Evolutionary conservation across 2,888 invertebrate genomes (phyloP).

Genomic region (Thera britannica): DNA sequence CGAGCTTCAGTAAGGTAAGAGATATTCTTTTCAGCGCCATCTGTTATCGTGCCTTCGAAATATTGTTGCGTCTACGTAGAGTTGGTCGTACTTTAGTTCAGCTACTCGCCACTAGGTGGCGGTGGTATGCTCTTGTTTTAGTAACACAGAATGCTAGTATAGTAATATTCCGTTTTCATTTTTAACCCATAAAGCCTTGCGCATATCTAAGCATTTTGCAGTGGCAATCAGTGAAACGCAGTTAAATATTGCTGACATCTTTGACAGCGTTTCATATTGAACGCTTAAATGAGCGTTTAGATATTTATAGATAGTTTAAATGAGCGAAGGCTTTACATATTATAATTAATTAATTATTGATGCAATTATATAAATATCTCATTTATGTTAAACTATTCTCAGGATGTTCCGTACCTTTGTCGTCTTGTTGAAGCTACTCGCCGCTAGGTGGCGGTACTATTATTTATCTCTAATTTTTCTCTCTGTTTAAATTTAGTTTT

Average conservation of each 20-base stretch:
- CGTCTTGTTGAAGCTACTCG: conserved; percentile 12
- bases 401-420: not conserved
- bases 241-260: too few species aligned
- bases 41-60: conserved; percentile 39
- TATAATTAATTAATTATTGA: too few species aligned
- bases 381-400: too few species aligned
- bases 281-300: too few species aligned
- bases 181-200: too few species aligned
- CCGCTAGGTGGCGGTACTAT: conserved; percentile 18
- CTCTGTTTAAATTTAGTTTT: not conserved
- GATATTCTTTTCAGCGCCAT: conserved; percentile 53
- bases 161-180: too few species aligned
- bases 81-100: not conserved
- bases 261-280: too few species aligned
- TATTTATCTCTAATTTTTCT: not conserved
- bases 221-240: too few species aligned
- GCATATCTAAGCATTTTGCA: too few species aligned
- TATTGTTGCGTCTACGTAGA: not conserved
- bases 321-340: too few species aligned
- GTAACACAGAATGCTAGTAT: not conserved
- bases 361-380: too few species aligned
- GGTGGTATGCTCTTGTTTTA: not conserved
- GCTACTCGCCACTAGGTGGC: conserved; percentile 33
- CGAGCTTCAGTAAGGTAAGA: conserved; percentile 15
- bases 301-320: too few species aligned